Conservation (phyloP, 2,888 invertebrate genomes). For the Cataglyphis rosenhaueri region DNA sequence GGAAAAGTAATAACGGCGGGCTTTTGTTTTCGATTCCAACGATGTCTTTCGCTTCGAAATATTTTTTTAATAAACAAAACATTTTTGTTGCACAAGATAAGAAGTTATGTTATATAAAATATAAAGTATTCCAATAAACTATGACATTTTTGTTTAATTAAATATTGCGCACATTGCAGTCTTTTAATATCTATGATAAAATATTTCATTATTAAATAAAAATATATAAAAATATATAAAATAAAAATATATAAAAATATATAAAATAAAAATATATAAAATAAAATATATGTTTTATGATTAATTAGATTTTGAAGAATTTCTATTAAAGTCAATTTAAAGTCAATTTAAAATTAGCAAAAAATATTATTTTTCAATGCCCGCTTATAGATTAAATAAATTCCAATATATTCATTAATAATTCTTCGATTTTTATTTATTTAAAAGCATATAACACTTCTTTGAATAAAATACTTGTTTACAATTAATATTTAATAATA, state of each 20-base stretch:
- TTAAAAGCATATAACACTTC: not conserved
- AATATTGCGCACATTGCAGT: not conserved
- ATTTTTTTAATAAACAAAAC: constrained; percentile 3
- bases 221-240: not conserved
- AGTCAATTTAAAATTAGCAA: not conserved
- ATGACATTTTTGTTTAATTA: not conserved
- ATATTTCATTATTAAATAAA: not conserved
- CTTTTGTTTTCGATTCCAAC: constrained; percentile 7
- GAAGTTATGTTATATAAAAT: not conserved
- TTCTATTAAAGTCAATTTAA: constrained; percentile 12
- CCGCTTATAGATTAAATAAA: not conserved
- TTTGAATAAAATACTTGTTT: not conserved
- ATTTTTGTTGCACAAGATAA: not conserved
- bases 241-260: not conserved
- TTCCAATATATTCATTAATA: not conserved
- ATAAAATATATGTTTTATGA: not conserved
- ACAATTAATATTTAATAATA: not conserved
- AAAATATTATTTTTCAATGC: not conserved
- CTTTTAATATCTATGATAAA: not conserved
- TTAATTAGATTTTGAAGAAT: not conserved
- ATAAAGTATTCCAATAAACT: not conserved
- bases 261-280: not conserved
- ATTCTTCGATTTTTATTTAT: not conserved
- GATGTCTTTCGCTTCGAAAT: not conserved
- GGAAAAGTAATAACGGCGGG: constrained; percentile 20